These are phyloP conservation scores for Taenaris catops DNA, from an alignment of 2,888 invertebrate genomes.

Conservation along the genomic window DNA sequence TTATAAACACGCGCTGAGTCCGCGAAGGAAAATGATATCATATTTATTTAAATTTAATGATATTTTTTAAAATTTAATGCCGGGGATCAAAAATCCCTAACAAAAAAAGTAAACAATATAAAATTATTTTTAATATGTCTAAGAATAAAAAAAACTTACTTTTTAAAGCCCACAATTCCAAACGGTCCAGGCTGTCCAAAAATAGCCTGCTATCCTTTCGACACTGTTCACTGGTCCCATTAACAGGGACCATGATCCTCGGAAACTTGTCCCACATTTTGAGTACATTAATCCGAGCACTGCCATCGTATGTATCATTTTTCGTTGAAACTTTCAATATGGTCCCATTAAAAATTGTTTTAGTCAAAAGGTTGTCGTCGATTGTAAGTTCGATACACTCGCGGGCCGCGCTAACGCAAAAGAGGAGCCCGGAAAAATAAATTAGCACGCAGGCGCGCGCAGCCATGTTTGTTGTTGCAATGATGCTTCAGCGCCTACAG, in stretches of 20 bases:
- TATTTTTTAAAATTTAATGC: no score
- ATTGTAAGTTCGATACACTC: constrained; percentile 68
- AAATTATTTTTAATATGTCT: no score
- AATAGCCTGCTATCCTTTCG: constrained; percentile 56
- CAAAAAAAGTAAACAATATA: no score
- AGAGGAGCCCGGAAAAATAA: constrained; percentile 26
- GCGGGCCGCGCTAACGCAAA: constrained; percentile 40
- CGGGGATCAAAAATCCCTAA: no score
- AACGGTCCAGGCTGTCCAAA: constrained; percentile 50
- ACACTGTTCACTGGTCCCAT: constrained; percentile 68
- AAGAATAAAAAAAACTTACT: constrained; percentile 58
- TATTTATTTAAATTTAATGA: no score
- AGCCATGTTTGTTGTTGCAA: constrained; percentile 56
- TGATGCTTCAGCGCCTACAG: constrained; percentile 39
- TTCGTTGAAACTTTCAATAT: constrained; percentile 44
- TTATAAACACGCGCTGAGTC: no score
- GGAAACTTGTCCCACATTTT: constrained; percentile 62
- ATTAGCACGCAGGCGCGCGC: constrained; percentile 62
- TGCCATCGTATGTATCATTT: constrained; percentile 46
- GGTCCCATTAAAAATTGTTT: constrained; percentile 53
- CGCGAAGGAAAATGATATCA: no score
- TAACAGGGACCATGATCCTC: constrained; percentile 60
- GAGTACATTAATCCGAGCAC: constrained; percentile 48
- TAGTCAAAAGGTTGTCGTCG: constrained; percentile 43
- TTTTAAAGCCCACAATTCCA: constrained; percentile 77